Conservation (phyloP, 1,140 invertebrate genomes). For the Diabrotica virgifera region DNA sequence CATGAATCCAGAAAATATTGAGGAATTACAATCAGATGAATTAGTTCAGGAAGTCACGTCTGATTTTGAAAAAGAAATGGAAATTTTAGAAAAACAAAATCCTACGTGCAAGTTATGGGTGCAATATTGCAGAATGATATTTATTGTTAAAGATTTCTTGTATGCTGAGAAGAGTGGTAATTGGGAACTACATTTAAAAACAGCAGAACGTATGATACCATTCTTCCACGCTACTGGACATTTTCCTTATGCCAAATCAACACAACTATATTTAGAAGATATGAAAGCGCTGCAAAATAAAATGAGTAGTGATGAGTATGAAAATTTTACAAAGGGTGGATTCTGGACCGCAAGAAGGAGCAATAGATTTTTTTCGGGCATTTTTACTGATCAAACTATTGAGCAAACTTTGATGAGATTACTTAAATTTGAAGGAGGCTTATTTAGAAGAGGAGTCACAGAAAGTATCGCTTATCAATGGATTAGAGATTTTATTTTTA, state of each 20-base stretch:
- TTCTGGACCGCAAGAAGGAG: conserved; percentile 41
- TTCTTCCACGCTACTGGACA: conserved; percentile 15
- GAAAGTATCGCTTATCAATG: background rate
- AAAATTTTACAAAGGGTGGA: too few relatives aligned
- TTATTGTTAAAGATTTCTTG: background rate
- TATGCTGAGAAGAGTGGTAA: background rate
- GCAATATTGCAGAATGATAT: background rate
- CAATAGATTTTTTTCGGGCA: conserved; percentile 48
- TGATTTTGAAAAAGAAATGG: too few relatives aligned
- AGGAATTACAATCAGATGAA: too few relatives aligned
- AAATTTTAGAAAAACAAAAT: too few relatives aligned
- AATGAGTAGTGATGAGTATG: too few relatives aligned
- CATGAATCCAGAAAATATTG: too few relatives aligned
- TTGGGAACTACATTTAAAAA: background rate
- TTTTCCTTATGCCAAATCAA: conserved; percentile 15
- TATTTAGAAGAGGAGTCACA: background rate
- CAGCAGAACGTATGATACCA: conserved; percentile 11
- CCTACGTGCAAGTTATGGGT: background rate
- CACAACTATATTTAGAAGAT: conserved; percentile 11
- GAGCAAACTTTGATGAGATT: conserved; percentile 28
- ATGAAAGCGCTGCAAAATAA: too few relatives aligned
- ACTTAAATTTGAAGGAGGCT: background rate
- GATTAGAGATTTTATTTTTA: background rate
- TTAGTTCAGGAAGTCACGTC: too few relatives aligned
- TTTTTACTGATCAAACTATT: conserved; percentile 46